phyloP scores from a whole-genome alignment of 2,797 vertebrate species.

The Mormyrus proboscirostris region DNA sequence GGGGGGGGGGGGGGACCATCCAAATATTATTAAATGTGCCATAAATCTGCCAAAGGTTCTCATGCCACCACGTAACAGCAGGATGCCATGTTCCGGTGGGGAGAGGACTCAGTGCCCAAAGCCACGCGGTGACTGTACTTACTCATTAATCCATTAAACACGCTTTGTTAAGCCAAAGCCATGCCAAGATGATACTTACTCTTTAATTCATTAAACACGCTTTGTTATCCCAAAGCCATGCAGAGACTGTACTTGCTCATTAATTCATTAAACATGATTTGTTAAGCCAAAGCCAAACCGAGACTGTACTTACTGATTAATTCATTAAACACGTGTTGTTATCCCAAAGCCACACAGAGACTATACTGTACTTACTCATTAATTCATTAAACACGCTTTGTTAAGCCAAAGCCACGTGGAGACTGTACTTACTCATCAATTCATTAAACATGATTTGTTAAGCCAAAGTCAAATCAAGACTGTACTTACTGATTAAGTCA shows the following conservation, averaged over 20 bases:
- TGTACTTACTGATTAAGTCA: neutral
- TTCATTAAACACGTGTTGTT: neutral
- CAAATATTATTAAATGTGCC: neutral
- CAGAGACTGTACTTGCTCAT: neutral
- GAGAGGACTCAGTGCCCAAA: neutral
- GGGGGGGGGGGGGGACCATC: neutral
- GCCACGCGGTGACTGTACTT: neutral
- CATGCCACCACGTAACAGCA: neutral
- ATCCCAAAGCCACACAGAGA: neutral
- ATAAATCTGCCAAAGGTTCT: neutral
- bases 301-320: neutral
- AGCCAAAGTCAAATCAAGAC: neutral
- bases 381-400: neutral
- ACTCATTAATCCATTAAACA: neutral
- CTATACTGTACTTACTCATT: neutral
- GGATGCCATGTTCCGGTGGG: neutral
- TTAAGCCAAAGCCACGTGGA: neutral
- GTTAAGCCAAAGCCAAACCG: neutral
- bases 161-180: neutral
- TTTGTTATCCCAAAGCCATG: neutral
- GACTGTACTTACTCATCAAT: neutral
- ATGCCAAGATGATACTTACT: neutral
- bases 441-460: neutral
- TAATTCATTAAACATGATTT: neutral
- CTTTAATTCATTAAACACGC: neutral